Percentiles rank a stretch among this genome's conserved stretches.
Conservation (phyloP, 2,113 vertebrate genomes). For the Myanophis thanlyinensis region DNA sequence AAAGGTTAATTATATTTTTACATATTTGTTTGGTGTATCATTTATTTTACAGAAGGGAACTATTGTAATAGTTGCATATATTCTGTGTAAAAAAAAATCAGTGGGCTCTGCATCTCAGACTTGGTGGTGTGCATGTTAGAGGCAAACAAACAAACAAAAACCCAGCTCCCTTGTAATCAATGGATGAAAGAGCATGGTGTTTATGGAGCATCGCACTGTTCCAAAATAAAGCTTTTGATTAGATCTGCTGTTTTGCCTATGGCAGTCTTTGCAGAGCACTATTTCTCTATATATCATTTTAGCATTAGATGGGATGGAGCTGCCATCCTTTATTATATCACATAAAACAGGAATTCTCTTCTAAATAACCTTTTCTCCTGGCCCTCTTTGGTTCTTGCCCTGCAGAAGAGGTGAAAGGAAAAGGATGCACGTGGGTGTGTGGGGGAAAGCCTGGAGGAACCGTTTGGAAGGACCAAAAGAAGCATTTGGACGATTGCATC, state of each 20-base stretch:
- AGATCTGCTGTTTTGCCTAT: conserved; percentile 73
- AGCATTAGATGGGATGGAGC: conserved; percentile 52
- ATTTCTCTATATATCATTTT: conserved; percentile 61
- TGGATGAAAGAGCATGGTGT: neutral
- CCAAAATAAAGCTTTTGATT: conserved; percentile 63
- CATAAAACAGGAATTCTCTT: conserved; percentile 60
- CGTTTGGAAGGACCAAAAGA: conserved; percentile 40
- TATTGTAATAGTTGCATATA: conserved; percentile 38
- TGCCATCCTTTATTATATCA: conserved; percentile 61
- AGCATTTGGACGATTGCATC: conserved; percentile 17
- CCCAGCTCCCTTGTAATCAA: conserved; percentile 4
- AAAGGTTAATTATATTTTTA: conserved; percentile 50
- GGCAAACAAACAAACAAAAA: neutral
- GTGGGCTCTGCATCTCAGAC: conserved; percentile 3
- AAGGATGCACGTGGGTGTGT: conserved; percentile 35
- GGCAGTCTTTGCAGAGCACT: conserved; percentile 63
- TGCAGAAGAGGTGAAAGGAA: conserved; percentile 59
- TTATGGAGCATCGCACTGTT: neutral
- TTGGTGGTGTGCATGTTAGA: conserved; percentile 6
- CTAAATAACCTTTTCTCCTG: conserved; percentile 57
- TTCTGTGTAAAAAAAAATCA: neutral
- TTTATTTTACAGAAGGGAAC: conserved; percentile 45
- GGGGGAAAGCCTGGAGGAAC: conserved; percentile 43
- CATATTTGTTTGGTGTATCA: conserved; percentile 37
- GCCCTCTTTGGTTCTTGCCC: conserved; percentile 57